Conservation (phyloP, 2,113 vertebrate genomes). For the Geococcyx californianus region DNA sequence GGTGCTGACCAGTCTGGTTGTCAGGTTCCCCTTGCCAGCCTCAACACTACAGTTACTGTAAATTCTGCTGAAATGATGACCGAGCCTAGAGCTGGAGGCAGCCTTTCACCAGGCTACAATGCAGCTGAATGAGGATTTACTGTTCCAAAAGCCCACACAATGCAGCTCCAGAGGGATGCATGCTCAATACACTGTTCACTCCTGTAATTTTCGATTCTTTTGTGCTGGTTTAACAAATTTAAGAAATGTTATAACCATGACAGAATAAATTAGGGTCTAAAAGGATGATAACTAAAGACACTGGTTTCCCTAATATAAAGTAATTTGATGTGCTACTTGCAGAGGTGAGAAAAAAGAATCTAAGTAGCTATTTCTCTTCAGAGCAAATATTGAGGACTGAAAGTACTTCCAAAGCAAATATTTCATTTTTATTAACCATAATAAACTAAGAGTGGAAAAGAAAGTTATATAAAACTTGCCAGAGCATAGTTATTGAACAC, state of each 20-base stretch:
- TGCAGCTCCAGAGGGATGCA: neutral
- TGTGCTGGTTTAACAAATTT: neutral
- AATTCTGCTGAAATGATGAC: neutral
- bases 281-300: neutral
- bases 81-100: neutral
- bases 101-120: neutral
- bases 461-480: constrained; percentile 30
- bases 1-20: neutral
- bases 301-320: neutral
- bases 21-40: neutral
- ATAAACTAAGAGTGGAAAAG: constrained; percentile 33
- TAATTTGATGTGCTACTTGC: constrained; percentile 35
- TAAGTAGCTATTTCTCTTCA: constrained; percentile 22
- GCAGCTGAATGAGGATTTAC: neutral
- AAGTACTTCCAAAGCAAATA: constrained; percentile 39
- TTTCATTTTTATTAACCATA: constrained; percentile 43
- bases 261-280: neutral
- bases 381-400: constrained; percentile 17
- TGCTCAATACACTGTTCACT: fast-evolving
- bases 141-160: neutral
- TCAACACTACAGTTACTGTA: neutral
- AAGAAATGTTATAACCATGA: neutral
- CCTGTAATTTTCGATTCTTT: neutral
- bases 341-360: neutral
- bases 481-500: constrained; percentile 32